These are phyloP conservation scores for Porphyrio hochstetteri DNA, from an alignment of 2,113 vertebrate genomes.

Conservation along the genomic window DNA sequence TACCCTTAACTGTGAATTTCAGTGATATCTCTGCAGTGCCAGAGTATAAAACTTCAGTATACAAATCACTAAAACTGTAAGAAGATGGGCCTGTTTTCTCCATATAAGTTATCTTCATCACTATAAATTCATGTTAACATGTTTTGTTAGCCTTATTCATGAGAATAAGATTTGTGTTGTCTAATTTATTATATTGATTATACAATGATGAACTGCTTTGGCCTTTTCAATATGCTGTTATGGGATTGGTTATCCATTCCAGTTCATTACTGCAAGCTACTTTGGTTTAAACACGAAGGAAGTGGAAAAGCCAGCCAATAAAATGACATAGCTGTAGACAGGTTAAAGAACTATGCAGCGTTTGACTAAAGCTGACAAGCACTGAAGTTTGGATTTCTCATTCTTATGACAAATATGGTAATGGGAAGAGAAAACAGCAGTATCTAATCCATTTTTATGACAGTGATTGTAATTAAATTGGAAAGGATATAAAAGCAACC, in stretches of 20 bases:
- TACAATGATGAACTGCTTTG: conserved; percentile 40
- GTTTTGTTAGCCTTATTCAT: conserved; percentile 25
- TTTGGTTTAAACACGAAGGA: conserved; percentile 14
- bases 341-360: not conserved
- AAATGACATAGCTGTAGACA: conserved; percentile 33
- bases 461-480: conserved; percentile 46
- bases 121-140: not conserved
- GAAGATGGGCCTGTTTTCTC: not conserved
- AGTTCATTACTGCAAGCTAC: not conserved
- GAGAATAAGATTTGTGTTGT: conserved; percentile 1
- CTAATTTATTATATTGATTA: conserved; percentile 45
- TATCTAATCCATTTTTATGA: conserved; percentile 56
- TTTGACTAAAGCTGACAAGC: conserved; percentile 7
- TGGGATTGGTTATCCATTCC: conserved; percentile 37
- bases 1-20: not conserved
- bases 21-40: not conserved
- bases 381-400: conserved; percentile 23
- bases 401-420: conserved; percentile 49
- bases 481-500: conserved; percentile 48
- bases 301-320: conserved; percentile 33
- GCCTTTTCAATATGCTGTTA: conserved; percentile 35
- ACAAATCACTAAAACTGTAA: not conserved
- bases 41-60: not conserved
- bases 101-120: not conserved
- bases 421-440: conserved; percentile 50